Evolutionary conservation across 2,797 vertebrate species (phyloP), one percentile per base, ranked within the genome.

Genomic region (Glyptemys insculpta): DNA sequence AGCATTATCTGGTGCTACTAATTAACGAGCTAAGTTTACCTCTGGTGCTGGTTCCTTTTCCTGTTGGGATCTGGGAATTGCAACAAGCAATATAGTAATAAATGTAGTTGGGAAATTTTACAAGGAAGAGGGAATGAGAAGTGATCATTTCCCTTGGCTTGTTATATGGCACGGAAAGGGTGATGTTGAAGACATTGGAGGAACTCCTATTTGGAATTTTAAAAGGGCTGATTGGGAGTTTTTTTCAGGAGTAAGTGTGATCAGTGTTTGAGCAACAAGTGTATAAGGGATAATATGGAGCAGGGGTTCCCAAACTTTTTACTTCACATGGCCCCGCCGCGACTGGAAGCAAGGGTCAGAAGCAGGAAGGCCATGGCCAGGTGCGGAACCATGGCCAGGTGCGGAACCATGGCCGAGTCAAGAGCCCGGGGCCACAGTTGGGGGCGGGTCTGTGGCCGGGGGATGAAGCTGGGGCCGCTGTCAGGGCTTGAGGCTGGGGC

Each of bases 311-410:
- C 53, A 54, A 54, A 54, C 53, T 54, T 54, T 54, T 54, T 23
- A 21, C 19, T 8, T 54, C 8, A 9, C 21, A 9, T 1, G 53
- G 3, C 19, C 53, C 53, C 53, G 2, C 53, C 8, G 4, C 8
- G 8, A 54, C 21, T 23, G 53, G 53, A 8, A 54, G 53, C 21
- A 54, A 21, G 53, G 8, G 53, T 21, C 53, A 54, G 53, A 23
- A 54, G 21, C 21, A 54, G 53, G 53, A 21, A 23, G 53, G 4
- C 53, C 53, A 54, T 23, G 53, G 7, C 53, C 8, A 3, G 53
- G 53, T 54, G 53, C 7, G 19, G 53, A n/a, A n/a, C 53, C 53
- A 54, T 23, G 53, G 7, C 53, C 8, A 3, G 53, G 53, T 54
- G 53, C 8, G 21, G 53, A 54, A 21, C 53, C 53, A 53, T 6